A percentile compares a stretch with the other conserved stretches of the same genome.
Conservation (phyloP, 2,888 invertebrate genomes). For the Urechis unicinctus region DNA sequence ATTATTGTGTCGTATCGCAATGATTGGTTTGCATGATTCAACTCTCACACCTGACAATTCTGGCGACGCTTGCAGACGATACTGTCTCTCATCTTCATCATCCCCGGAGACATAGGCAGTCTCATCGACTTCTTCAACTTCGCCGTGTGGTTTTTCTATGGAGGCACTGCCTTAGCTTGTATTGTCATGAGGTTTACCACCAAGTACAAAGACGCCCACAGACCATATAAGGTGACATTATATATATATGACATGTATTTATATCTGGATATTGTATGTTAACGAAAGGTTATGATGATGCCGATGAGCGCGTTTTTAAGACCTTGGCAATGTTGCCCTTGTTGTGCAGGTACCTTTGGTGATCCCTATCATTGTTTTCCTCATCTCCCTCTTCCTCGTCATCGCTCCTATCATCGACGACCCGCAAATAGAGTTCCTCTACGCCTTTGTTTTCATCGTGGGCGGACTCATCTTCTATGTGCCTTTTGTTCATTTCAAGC, state of each 20-base stretch:
- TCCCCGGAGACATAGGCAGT: conserved; percentile 87
- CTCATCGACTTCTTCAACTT: conserved; percentile 97
- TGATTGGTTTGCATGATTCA: too few species aligned
- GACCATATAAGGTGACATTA: neutral
- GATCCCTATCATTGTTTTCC: conserved; percentile 82
- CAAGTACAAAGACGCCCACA: neutral
- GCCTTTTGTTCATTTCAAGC: conserved; percentile 77
- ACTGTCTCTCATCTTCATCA: conserved; percentile 64
- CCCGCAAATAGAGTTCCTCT: conserved; percentile 90
- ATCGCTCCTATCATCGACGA: conserved; percentile 88
- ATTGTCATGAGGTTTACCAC: neutral
- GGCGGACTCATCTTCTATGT: conserved; percentile 85
- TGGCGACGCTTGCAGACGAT: neutral
- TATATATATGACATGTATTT: too few species aligned
- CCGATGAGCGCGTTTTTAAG: too few species aligned
- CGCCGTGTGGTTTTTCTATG: conserved; percentile 96
- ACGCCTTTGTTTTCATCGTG: conserved; percentile 82
- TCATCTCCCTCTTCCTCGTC: conserved; percentile 86
- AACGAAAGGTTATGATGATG: too few species aligned
- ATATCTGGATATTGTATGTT: too few species aligned
- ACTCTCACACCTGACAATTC: too few species aligned
- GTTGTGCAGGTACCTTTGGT: conserved; percentile 55
- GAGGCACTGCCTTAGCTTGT: conserved; percentile 59
- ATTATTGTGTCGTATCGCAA: too few species aligned
- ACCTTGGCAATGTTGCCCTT: neutral